Percentiles rank a stretch among this genome's conserved stretches.
These are phyloP conservation scores for Palloptera scutellata DNA, from an alignment of 2,888 invertebrate species.

Conservation along the genomic window DNA sequence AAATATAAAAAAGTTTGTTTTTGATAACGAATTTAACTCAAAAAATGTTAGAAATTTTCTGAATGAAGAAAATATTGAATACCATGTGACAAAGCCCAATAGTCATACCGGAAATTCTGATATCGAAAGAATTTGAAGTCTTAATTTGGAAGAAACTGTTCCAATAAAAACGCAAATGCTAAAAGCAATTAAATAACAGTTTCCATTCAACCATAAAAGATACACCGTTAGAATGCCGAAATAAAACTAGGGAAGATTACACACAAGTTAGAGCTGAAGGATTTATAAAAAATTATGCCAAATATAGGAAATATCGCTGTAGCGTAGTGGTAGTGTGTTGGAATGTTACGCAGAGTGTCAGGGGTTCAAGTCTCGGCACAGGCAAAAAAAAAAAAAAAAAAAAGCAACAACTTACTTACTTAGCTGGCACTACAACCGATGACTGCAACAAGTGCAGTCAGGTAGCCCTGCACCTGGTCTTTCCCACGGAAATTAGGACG, in stretches of 20 bases:
- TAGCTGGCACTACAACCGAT: too few species aligned
- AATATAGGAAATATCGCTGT: too few species aligned
- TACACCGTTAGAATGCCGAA: background rate
- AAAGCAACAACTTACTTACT: too few species aligned
- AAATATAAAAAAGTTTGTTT: conserved; percentile 7
- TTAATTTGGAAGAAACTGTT: background rate
- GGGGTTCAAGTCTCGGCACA: too few species aligned
- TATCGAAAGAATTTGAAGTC: background rate
- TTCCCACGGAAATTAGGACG: too few species aligned
- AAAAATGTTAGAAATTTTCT: background rate
- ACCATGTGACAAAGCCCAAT: background rate
- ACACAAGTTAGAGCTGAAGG: background rate
- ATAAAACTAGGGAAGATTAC: too few species aligned
- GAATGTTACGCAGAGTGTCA: too few species aligned
- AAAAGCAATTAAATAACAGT: background rate
- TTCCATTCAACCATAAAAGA: background rate
- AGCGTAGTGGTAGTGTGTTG: too few species aligned
- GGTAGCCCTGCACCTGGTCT: too few species aligned
- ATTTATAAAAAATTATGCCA: background rate
- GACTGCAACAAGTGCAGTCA: too few species aligned
- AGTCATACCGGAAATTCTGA: background rate
- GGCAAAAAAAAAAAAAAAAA: too few species aligned
- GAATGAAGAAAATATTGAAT: background rate
- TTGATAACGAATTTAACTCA: conserved; percentile 11
- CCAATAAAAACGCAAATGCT: background rate